These are phyloP conservation scores for Tinamus guttatus DNA, from an alignment of 2,113 vertebrate genomes.

Conservation along the genomic window DNA sequence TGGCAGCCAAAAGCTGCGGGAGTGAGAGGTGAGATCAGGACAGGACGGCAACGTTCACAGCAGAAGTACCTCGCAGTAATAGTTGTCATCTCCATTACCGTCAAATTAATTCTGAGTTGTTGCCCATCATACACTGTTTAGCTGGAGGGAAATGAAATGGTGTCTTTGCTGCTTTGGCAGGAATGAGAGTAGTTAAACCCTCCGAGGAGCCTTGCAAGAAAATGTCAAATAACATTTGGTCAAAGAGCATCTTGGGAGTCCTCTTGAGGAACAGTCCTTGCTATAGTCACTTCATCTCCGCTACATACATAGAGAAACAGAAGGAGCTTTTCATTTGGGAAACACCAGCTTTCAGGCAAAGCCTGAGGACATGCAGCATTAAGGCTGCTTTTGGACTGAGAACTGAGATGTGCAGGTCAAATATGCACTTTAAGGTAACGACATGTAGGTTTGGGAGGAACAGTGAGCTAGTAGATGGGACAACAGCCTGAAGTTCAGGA, in stretches of 20 bases:
- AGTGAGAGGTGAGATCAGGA: neutral
- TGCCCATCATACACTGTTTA: slow-evolving; percentile 19
- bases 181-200: slow-evolving; percentile 8
- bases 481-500: neutral
- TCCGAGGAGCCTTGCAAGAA: slow-evolving; percentile 6
- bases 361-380: neutral
- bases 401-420: neutral
- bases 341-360: neutral
- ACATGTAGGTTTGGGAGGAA: neutral
- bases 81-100: slow-evolving; percentile 41
- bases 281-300: neutral
- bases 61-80: slow-evolving; percentile 53
- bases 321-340: neutral
- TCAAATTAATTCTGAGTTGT: slow-evolving; percentile 30
- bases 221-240: slow-evolving; percentile 50
- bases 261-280: neutral
- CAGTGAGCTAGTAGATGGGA: neutral
- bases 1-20: neutral
- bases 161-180: neutral
- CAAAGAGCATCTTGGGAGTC: neutral
- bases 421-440: neutral
- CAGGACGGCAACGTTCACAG: neutral
- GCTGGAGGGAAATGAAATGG: slow-evolving; percentile 19
- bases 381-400: neutral
- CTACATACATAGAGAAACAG: neutral